These are phyloP conservation scores for Papilio protenor DNA, from an alignment of 2,888 invertebrate genomes.

Conservation along the genomic window DNA sequence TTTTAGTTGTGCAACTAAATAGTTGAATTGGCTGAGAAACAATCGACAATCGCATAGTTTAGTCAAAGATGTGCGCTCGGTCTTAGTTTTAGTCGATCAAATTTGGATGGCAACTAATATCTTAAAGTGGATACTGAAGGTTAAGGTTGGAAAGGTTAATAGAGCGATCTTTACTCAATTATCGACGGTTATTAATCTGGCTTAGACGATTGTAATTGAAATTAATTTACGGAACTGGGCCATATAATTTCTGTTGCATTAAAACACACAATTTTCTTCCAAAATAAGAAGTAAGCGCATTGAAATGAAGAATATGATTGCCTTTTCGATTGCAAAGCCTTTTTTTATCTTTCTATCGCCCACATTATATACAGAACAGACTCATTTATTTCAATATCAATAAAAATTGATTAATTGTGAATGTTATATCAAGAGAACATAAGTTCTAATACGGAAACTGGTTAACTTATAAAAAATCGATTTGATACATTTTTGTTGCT, in stretches of 20 bases:
- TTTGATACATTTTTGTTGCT: background rate
- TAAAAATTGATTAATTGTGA: constrained; percentile 14
- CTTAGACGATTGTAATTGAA: background rate
- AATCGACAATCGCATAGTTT: too few relatives aligned
- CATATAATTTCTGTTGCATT: background rate
- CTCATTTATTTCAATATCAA: constrained; percentile 1
- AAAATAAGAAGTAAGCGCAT: background rate
- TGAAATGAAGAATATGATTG: too few relatives aligned
- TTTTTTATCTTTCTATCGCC: constrained; percentile 1
- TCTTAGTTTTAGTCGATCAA: background rate
- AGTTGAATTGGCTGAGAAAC: too few relatives aligned
- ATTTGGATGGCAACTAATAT: background rate
- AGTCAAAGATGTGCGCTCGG: too few relatives aligned
- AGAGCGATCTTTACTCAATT: constrained; percentile 20
- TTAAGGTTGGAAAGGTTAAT: constrained; percentile 4
- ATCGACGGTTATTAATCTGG: constrained; percentile 1
- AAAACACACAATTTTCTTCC: background rate
- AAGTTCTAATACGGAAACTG: constrained; percentile 25
- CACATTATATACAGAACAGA: constrained; percentile 9
- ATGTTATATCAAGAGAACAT: constrained; percentile 7
- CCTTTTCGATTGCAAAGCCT: background rate
- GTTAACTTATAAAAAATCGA: background rate
- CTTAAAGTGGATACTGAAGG: background rate
- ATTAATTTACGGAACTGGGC: background rate
- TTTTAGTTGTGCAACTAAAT: too few relatives aligned